These are phyloP conservation scores for Athene cunicularia DNA, from an alignment of 2,113 vertebrate genomes.

Conservation along the genomic window DNA sequence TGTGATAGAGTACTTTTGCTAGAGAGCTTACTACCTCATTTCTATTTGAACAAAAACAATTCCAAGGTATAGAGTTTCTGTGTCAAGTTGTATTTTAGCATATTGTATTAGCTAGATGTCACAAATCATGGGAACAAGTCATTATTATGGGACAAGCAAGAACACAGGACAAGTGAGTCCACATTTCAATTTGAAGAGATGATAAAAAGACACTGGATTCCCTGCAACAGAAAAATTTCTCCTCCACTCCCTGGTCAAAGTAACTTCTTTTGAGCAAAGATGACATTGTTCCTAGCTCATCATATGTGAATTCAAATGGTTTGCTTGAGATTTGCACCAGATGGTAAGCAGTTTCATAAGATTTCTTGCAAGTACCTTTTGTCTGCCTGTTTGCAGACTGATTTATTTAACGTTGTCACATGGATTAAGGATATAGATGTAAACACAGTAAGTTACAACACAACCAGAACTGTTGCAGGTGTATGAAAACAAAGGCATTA, in stretches of 20 bases:
- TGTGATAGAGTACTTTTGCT: neutral
- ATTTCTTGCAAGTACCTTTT: neutral
- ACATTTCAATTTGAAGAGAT: neutral
- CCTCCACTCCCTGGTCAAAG: neutral
- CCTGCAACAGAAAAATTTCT: neutral
- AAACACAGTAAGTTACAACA: neutral
- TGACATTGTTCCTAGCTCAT: neutral
- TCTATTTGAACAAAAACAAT: neutral
- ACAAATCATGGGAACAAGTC: neutral
- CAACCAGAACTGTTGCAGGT: neutral
- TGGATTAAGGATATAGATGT: neutral
- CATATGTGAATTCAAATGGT: neutral
- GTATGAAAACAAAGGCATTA: neutral
- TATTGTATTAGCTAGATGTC: neutral
- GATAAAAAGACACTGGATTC: neutral
- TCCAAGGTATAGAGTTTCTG: neutral
- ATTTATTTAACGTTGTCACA: neutral
- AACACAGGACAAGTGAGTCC: neutral
- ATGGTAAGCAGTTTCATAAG: neutral
- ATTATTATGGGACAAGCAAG: neutral
- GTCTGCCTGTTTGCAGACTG: neutral
- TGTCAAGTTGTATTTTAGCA: neutral
- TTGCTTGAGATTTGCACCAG: neutral
- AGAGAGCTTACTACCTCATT: neutral
- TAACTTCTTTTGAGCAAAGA: neutral